Evolutionary conservation across 2,113 vertebrate species (phyloP).

Genomic region (Campylomormyrus numenius): DNA sequence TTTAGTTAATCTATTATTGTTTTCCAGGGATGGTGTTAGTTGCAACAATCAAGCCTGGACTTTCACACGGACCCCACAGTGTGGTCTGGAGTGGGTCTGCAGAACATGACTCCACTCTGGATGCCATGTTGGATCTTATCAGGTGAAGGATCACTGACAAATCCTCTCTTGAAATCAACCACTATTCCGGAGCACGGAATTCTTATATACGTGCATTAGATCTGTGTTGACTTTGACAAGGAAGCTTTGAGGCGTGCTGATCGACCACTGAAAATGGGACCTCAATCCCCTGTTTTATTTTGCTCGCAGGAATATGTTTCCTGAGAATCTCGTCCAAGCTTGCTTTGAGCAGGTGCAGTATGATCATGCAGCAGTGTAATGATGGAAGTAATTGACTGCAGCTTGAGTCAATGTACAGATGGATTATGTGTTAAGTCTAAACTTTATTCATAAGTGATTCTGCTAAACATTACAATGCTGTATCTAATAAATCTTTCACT

Average conservation of each 20-base stretch:
- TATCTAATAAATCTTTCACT: neutral
- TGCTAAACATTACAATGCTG: neutral
- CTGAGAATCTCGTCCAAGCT: slow-evolving; percentile 74
- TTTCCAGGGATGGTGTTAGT: slow-evolving; percentile 67
- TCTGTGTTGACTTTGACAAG: neutral
- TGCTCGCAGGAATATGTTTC: slow-evolving; percentile 70
- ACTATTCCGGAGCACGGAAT: neutral
- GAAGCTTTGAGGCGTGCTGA: neutral
- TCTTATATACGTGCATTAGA: neutral
- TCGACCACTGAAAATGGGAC: neutral
- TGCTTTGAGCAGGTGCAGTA: slow-evolving; percentile 73
- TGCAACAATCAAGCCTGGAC: slow-evolving; percentile 67
- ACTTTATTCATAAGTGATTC: neutral
- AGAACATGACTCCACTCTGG: slow-evolving; percentile 63
- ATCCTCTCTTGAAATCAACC: neutral
- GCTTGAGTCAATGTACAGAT: neutral
- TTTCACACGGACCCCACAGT: slow-evolving; percentile 54
- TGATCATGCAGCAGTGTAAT: neutral
- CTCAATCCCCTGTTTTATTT: neutral
- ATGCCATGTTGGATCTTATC: slow-evolving; percentile 70
- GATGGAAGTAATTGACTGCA: no score
- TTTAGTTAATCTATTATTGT: neutral
- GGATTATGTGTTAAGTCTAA: neutral
- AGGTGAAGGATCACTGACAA: slow-evolving; percentile 49
- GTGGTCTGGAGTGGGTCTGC: slow-evolving; percentile 56